phyloP scores from a whole-genome alignment of 2,888 invertebrate genomes.

The Melipona bicolor region DNA sequence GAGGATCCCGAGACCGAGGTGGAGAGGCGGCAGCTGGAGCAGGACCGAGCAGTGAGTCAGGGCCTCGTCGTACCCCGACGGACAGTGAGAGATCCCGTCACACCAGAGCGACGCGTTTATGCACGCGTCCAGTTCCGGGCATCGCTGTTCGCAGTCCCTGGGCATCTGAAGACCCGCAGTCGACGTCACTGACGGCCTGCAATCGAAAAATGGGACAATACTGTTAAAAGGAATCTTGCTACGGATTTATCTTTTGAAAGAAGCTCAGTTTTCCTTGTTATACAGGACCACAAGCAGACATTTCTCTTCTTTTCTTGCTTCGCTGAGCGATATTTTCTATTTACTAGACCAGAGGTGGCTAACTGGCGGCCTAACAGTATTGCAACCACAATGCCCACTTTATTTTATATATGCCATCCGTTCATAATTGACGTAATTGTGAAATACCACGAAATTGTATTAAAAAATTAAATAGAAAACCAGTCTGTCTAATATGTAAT shows the following conservation, averaged over 20 bases:
- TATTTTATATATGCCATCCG: no score
- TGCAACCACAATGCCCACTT: no score
- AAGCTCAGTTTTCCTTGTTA: background rate
- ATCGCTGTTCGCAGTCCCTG: conserved; percentile 86
- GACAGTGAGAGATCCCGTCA: conserved; percentile 84
- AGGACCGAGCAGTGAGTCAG: conserved; percentile 92
- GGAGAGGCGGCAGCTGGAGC: conserved; percentile 91
- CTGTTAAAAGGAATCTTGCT: background rate
- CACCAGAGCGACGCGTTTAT: conserved; percentile 84
- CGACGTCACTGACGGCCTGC: conserved; percentile 77
- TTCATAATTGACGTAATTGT: no score
- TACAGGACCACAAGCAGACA: no score
- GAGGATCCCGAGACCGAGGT: conserved; percentile 86
- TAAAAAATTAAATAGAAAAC: no score
- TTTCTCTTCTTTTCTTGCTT: no score
- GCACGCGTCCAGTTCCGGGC: conserved; percentile 83
- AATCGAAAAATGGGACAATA: background rate
- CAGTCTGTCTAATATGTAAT: no score
- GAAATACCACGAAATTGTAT: no score
- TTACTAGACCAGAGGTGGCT: no score
- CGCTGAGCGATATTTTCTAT: no score
- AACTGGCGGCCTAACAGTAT: no score
- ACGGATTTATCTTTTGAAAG: background rate
- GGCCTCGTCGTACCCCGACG: conserved; percentile 89
- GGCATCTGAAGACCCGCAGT: conserved; percentile 87